Evolutionary conservation across 1,140 invertebrate species (phyloP).

Genomic region (Tetragnatha versicolor): DNA sequence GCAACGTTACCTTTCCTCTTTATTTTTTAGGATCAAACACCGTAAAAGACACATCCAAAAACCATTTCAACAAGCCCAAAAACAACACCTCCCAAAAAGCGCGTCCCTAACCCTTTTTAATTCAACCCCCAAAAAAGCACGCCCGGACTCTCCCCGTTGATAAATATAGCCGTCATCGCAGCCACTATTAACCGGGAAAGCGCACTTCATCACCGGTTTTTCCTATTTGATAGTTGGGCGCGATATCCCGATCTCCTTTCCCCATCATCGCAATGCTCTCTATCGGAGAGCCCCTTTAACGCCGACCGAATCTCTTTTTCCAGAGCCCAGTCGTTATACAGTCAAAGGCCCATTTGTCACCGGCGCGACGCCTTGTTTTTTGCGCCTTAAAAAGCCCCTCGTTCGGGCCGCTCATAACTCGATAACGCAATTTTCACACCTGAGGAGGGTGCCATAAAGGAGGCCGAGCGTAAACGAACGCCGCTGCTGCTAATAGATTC

Average conservation of each 20-base stretch:
- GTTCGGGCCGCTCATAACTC: constrained; percentile 32
- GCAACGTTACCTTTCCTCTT: too few relatives aligned
- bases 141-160: too few relatives aligned
- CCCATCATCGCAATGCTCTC: constrained; percentile 47
- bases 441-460: neutral
- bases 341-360: constrained; percentile 54
- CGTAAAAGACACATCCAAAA: too few relatives aligned
- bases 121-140: too few relatives aligned
- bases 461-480: too few relatives aligned
- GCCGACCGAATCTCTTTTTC: constrained; percentile 36
- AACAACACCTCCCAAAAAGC: too few relatives aligned
- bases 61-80: too few relatives aligned
- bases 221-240: constrained; percentile 51
- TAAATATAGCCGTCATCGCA: constrained; percentile 47
- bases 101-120: too few relatives aligned
- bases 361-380: constrained; percentile 22
- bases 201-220: constrained; percentile 22
- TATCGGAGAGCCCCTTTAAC: constrained; percentile 45
- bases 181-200: constrained; percentile 32
- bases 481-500: too few relatives aligned
- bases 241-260: constrained; percentile 52
- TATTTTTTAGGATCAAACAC: too few relatives aligned
- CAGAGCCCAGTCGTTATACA: constrained; percentile 36
- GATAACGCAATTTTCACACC: constrained; percentile 14
- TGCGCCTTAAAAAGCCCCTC: constrained; percentile 27